phyloP scores from a whole-genome alignment of 2,888 invertebrate genomes.

The Cryptocephalus moraei region DNA sequence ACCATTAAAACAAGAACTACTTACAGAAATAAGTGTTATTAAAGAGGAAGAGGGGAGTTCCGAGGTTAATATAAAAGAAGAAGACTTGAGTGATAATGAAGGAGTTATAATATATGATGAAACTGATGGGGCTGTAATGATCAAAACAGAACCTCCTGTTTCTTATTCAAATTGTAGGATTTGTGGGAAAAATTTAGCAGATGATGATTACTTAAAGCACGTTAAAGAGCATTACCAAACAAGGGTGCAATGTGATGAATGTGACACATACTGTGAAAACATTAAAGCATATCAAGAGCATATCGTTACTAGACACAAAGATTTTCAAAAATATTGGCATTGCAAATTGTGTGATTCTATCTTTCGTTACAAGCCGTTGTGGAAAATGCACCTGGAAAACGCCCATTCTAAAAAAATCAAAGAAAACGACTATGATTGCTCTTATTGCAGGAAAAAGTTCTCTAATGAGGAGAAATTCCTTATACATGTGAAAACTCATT shows the following conservation, averaged over 20 bases:
- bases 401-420: conserved; percentile 9
- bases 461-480: conserved; percentile 11
- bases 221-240: conserved; percentile 15
- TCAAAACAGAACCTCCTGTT: neutral
- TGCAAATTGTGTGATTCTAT: conserved; percentile 16
- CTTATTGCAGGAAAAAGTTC: conserved; percentile 17
- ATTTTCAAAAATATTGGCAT: conserved; percentile 6
- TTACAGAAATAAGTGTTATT: no score
- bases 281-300: conserved; percentile 12
- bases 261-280: conserved; percentile 10
- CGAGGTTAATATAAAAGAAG: no score
- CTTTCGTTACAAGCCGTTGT: conserved; percentile 18
- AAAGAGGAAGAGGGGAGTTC: no score
- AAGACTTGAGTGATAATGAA: neutral
- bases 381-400: conserved; percentile 16
- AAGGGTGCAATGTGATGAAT: conserved; percentile 12
- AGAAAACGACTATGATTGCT: conserved; percentile 11
- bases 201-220: conserved; percentile 10
- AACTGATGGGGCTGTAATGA: neutral
- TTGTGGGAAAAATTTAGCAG: conserved; percentile 15
- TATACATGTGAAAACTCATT: conserved; percentile 23
- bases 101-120: neutral
- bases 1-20: no score
- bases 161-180: conserved; percentile 13
- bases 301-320: conserved; percentile 5